Evolutionary conservation across 2,797 vertebrate genomes (phyloP), one percentile per base, ranked within the genome.

Genomic region (Spatula versicolor): DNA sequence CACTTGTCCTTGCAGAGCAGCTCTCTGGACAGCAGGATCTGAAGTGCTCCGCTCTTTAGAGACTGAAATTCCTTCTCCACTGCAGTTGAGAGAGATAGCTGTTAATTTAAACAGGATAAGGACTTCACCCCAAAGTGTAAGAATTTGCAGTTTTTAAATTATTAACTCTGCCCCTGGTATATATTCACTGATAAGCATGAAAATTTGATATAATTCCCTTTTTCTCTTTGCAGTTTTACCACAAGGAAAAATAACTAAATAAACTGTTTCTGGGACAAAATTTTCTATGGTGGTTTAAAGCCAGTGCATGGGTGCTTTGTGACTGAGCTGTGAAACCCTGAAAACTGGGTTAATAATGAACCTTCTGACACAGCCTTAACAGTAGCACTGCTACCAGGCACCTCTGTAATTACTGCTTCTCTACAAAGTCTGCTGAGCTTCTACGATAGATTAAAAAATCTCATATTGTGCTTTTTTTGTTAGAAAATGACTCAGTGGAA

Each of bases 281-380:
- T 81, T 79, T 94, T 91, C 81, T 77, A n/a, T 64, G 35, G 55
- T 85, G 10, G 11, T 50, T 95, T 86, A 69, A 88, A n/a, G 62
- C 37, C 25, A 46, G 28, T 52, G 50, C 23, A 55, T n/a, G n/a
- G 12, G 6, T 84, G 35, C 74, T 86, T 86, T 94, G 75, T 84
- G 41, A 66, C 41, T 62, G 63, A 93, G 35, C 50, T 89, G 25
- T 68, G 69, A 94, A 93, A 64, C 66, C 72, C n/a, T 77, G 72
- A 95, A 83, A 95, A 93, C 52, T 90, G 69, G 68, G 75, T 93
- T 93, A 92, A 88, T 92, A 95, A 85, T 67, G 78, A 81, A 59
- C 43, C 21, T 17, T n/a, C 19, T 1, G 1, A 50, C 45, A 66
- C 25, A 80, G 46, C 78, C 80, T 92, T 89, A 82, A 60, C 64